Conservation (phyloP, 2,888 invertebrate genomes). For the Agelastica alni region DNA sequence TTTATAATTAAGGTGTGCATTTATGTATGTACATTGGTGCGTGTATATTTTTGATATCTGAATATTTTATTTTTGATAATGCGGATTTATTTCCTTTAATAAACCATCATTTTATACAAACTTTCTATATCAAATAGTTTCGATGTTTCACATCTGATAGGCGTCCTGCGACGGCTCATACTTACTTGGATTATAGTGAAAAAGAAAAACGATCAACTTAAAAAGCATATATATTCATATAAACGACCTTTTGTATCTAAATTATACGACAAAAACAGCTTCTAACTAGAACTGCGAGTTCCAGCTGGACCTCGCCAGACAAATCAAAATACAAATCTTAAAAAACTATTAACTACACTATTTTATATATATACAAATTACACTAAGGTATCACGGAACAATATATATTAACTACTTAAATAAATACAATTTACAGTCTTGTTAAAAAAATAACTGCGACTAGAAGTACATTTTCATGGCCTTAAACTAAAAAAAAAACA, state of each 20-base stretch:
- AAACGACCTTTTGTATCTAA: constrained; percentile 8
- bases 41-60: too few relatives aligned
- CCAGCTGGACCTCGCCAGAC: constrained; percentile 2
- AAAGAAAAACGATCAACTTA: background rate
- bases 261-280: constrained; percentile 18
- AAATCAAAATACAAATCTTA: constrained; percentile 40
- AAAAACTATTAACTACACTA: constrained; percentile 36
- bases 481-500: constrained; percentile 27
- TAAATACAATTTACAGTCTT: constrained; percentile 26
- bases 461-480: constrained; percentile 38
- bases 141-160: too few relatives aligned
- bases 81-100: too few relatives aligned
- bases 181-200: too few relatives aligned
- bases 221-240: constrained; percentile 18
- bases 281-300: constrained; percentile 11
- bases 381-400: constrained; percentile 39
- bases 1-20: too few relatives aligned
- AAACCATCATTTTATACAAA: too few relatives aligned
- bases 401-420: constrained; percentile 29
- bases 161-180: too few relatives aligned
- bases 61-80: too few relatives aligned
- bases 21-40: too few relatives aligned
- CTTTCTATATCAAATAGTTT: too few relatives aligned
- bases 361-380: constrained; percentile 32
- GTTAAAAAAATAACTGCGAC: constrained; percentile 31